Evolutionary conservation across 2,797 vertebrate genomes (phyloP).

Genomic region (Pangasius sanitwongsei): DNA sequence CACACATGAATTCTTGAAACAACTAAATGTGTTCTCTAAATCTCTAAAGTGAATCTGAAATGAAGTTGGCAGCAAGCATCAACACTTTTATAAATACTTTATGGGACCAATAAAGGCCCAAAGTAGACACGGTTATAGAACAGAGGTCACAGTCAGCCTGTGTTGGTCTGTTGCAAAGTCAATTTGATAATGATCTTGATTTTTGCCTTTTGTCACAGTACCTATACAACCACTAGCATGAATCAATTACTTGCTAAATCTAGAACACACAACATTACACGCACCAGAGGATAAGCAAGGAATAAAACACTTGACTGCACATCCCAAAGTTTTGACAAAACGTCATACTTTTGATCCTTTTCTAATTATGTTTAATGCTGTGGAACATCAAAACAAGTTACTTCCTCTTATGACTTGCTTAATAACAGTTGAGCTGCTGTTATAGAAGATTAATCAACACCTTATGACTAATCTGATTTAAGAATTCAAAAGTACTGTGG

Average conservation of each 20-base stretch:
- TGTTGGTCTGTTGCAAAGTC: neutral
- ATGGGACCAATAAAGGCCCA: neutral
- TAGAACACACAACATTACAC: neutral
- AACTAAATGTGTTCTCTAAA: neutral
- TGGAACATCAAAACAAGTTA: constrained; percentile 9
- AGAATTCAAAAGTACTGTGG: neutral
- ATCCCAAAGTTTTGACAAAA: neutral
- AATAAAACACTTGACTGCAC: constrained; percentile 21
- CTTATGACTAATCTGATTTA: neutral
- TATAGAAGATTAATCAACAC: neutral
- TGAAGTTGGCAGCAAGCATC: neutral
- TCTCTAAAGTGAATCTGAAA: constrained; percentile 11
- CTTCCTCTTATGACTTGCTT: neutral
- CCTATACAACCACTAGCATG: neutral
- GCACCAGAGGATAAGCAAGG: neutral
- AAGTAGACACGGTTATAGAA: neutral
- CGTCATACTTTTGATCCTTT: neutral
- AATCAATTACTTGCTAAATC: constrained; percentile 20
- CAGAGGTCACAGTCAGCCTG: neutral
- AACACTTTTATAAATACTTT: neutral
- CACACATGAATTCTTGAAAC: constrained; percentile 16
- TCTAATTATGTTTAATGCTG: constrained; percentile 11
- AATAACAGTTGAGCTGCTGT: neutral
- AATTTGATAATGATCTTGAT: neutral
- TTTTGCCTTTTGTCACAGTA: neutral